A percentile compares a stretch with the other conserved stretches of the same genome.
Evolutionary conservation across 2,888 invertebrate genomes (phyloP).

Genomic region (Cancer borealis): DNA sequence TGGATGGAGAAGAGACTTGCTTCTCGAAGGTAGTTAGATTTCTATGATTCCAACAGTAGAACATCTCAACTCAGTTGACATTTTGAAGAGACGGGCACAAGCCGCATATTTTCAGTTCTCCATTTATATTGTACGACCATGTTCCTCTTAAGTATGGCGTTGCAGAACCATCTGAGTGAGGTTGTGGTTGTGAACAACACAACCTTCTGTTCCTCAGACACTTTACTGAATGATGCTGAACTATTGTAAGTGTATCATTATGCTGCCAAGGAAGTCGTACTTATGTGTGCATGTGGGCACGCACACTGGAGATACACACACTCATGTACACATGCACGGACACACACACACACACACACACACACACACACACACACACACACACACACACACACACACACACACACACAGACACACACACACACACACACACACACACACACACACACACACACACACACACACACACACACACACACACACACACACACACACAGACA

Average conservation of each 20-base stretch:
- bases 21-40: background rate
- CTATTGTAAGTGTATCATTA: background rate
- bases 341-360: constrained; percentile 18
- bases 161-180: background rate
- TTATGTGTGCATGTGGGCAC: background rate
- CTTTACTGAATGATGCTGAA: background rate
- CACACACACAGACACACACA: background rate
- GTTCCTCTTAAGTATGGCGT: background rate
- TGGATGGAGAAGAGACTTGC: background rate
- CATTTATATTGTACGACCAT: constrained; percentile 11
- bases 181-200: background rate
- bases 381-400: constrained; percentile 26
- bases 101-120: background rate
- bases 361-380: constrained; percentile 16
- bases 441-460: constrained; percentile 21
- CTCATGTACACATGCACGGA: background rate
- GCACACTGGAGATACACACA: background rate
- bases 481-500: background rate
- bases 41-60: background rate
- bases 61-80: background rate
- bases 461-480: background rate
- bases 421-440: constrained; percentile 32
- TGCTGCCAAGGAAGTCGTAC: background rate
- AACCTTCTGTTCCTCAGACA: background rate
- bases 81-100: background rate